phyloP scores from a whole-genome alignment of 2,797 vertebrate genomes.

The Parauchenoglanis ngamensis region DNA sequence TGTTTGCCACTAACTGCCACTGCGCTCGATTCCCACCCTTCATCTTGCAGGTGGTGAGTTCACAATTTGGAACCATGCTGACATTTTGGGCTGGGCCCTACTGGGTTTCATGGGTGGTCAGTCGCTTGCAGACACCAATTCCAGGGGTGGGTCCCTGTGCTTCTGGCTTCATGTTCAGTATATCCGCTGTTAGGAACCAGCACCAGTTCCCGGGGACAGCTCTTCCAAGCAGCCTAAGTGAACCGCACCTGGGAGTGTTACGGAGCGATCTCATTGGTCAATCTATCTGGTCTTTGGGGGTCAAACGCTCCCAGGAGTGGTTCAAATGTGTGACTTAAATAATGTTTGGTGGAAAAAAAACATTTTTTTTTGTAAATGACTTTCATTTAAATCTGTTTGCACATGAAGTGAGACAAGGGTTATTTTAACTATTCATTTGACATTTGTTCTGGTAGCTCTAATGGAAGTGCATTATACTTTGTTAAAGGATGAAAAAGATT shows the following conservation, averaged over 20 bases:
- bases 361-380: not conserved
- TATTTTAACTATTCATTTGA: not conserved
- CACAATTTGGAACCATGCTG: not conserved
- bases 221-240: too few species aligned
- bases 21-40: not conserved
- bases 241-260: too few species aligned
- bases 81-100: not conserved
- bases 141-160: not conserved
- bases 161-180: slow-evolving; percentile 7
- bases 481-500: not conserved
- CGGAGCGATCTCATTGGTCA: too few species aligned
- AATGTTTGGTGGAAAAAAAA: not conserved
- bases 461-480: not conserved
- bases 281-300: too few species aligned
- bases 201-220: too few species aligned
- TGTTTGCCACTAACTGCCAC: not conserved
- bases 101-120: not conserved
- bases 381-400: not conserved
- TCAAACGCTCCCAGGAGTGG: too few species aligned
- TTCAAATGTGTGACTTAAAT: not conserved
- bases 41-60: not conserved
- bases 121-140: not conserved
- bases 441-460: not conserved
- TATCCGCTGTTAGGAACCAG: not conserved
- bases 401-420: not conserved